phyloP scores from a whole-genome alignment of 2,888 invertebrate genomes.

The Drosophila fungiperda region DNA sequence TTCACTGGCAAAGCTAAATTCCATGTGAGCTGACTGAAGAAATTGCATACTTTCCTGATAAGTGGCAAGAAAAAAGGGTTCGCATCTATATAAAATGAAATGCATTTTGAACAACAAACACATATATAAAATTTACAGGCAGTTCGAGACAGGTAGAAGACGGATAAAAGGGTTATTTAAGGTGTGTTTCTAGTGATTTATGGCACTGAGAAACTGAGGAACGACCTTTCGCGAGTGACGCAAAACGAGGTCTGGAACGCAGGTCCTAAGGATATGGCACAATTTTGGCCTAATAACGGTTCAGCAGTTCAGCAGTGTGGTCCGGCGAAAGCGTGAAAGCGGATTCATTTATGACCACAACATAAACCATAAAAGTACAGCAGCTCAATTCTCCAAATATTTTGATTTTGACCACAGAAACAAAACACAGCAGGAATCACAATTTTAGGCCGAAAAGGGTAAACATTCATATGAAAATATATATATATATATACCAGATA shows the following conservation, averaged over 20 bases:
- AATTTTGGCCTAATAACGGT: slow-evolving; percentile 41
- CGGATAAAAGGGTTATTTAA: slow-evolving; percentile 54
- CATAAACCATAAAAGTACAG: slow-evolving; percentile 67
- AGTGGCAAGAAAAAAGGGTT: not conserved
- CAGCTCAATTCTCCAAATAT: slow-evolving; percentile 80
- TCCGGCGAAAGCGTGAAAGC: slow-evolving; percentile 65
- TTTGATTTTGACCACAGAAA: slow-evolving; percentile 67
- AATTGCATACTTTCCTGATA: not conserved
- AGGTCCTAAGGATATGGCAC: slow-evolving; percentile 8
- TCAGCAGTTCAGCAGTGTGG: slow-evolving; percentile 10
- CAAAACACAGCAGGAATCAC: slow-evolving; percentile 41
- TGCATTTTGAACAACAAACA: slow-evolving; percentile 22
- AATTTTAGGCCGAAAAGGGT: slow-evolving; percentile 38
- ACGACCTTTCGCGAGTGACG: slow-evolving; percentile 51
- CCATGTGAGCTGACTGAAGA: not conserved
- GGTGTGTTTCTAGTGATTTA: slow-evolving; percentile 57
- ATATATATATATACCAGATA: slow-evolving; percentile 5
- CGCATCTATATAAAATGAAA: slow-evolving; percentile 16
- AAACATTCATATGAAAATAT: slow-evolving; percentile 9
- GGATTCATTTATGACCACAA: slow-evolving; percentile 69
- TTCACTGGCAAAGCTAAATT: not conserved
- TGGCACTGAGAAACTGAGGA: slow-evolving; percentile 30
- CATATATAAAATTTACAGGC: not conserved
- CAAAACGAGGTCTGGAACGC: slow-evolving; percentile 48
- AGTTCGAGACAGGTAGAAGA: slow-evolving; percentile 45